Evolutionary conservation across 2,797 vertebrate species (phyloP).

Genomic region (Malurus leucopterus): DNA sequence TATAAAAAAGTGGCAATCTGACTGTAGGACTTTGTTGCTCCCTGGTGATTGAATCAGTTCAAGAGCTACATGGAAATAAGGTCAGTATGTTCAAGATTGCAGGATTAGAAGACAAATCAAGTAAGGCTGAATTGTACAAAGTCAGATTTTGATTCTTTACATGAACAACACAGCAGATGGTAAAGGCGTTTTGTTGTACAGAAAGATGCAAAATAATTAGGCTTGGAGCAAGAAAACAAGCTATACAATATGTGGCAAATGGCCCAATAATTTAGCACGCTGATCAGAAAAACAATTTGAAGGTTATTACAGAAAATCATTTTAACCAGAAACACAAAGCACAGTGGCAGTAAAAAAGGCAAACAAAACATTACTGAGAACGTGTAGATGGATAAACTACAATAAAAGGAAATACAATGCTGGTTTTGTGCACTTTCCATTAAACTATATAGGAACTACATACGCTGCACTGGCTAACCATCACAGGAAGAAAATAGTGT

Average conservation of each 20-base stretch:
- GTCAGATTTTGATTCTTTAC: neutral
- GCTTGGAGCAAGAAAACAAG: conserved; percentile 32
- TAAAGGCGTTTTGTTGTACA: neutral
- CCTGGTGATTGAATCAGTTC: neutral
- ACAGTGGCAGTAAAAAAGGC: conserved; percentile 4
- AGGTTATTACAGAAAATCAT: conserved; percentile 42
- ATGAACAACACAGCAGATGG: conserved; percentile 12
- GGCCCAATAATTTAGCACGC: conserved; percentile 37
- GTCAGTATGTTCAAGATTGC: neutral
- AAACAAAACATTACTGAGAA: conserved; percentile 24
- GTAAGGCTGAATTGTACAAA: neutral
- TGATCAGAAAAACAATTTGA: conserved; percentile 47
- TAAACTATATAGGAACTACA: neutral
- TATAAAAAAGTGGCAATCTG: neutral
- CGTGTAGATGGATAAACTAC: neutral
- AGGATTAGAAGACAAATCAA: neutral
- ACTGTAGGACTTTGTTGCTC: neutral
- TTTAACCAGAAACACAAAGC: conserved; percentile 14
- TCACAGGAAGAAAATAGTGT: neutral
- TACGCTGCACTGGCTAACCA: neutral
- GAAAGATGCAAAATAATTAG: conserved; percentile 44
- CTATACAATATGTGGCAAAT: conserved; percentile 38
- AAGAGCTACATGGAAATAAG: neutral
- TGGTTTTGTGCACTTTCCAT: neutral
- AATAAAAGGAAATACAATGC: conserved; percentile 26